phyloP scores from a whole-genome alignment of 2,888 invertebrate species.

The Caenorhabditis doughertyi region DNA sequence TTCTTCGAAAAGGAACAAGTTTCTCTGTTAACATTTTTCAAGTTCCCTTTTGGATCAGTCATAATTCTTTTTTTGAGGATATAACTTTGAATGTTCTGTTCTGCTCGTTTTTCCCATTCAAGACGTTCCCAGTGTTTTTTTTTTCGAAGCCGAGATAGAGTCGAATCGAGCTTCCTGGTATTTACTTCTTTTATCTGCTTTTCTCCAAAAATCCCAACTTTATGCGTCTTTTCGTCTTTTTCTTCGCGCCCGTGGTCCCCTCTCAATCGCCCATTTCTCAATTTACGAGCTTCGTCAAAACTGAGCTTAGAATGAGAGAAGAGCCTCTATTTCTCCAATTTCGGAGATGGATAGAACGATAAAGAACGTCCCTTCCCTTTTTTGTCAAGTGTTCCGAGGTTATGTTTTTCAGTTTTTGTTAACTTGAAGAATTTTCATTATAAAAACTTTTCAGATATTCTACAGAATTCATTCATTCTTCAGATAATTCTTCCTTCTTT shows the following conservation, averaged over 20 bases:
- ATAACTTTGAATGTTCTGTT: background rate
- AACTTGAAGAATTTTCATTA: constrained; percentile 3
- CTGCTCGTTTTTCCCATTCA: constrained; percentile 12
- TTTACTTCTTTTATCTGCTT: constrained; percentile 37
- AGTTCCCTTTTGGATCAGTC: constrained; percentile 11
- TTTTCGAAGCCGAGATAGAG: background rate
- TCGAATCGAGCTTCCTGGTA: constrained; percentile 26
- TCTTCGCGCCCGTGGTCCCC: constrained; percentile 9
- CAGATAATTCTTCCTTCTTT: background rate
- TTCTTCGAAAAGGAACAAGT: background rate
- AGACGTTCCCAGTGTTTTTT: constrained; percentile 22
- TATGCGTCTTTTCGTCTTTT: constrained; percentile 7
- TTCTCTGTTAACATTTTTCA: background rate
- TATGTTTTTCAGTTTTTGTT: constrained; percentile 11
- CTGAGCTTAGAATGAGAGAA: constrained; percentile 18
- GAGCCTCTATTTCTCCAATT: constrained; percentile 4
- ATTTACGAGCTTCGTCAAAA: constrained; percentile 63
- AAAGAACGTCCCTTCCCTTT: constrained; percentile 31
- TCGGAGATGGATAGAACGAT: constrained; percentile 44
- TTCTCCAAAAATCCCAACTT: constrained; percentile 38
- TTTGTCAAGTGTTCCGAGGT: constrained; percentile 34
- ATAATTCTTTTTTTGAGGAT: background rate
- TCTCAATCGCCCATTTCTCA: constrained; percentile 38
- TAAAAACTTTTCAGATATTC: background rate
- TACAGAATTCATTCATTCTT: background rate